phyloP scores from a whole-genome alignment of 2,113 vertebrate genomes.

The Erythrolamprus reginae region DNA sequence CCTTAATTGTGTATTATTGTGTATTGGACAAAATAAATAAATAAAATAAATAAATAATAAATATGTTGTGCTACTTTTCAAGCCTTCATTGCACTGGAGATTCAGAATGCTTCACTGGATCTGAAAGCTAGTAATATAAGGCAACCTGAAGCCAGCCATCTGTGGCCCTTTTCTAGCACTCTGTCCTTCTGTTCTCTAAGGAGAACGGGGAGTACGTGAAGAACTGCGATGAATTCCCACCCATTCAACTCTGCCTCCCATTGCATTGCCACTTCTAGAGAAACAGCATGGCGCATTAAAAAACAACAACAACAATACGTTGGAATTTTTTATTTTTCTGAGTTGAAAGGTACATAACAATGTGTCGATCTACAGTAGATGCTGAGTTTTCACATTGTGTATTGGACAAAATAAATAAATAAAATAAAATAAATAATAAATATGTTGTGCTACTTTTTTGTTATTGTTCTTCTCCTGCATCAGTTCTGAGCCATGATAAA shows the following conservation, averaged over 20 bases:
- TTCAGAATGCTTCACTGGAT: not conserved
- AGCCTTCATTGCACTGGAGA: not conserved
- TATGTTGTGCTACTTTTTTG: too few relatives aligned
- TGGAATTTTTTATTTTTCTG: not conserved
- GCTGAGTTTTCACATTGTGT: not conserved
- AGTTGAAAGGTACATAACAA: not conserved
- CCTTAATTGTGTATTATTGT: too few relatives aligned
- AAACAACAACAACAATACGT: not conserved
- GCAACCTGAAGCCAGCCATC: not conserved
- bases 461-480: not conserved
- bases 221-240: not conserved
- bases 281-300: not conserved
- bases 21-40: too few relatives aligned
- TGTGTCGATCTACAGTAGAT: not conserved
- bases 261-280: not conserved
- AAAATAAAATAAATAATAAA: too few relatives aligned
- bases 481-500: not conserved
- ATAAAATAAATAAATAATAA: too few relatives aligned
- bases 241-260: not conserved
- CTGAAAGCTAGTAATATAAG: not conserved
- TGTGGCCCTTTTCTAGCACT: not conserved
- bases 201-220: not conserved
- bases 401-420: too few relatives aligned
- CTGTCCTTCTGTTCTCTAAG: not conserved
- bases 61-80: not conserved